A percentile compares a stretch with the other conserved stretches of the same genome.
Evolutionary conservation across 2,888 invertebrate species (phyloP).

Genomic region (Drosophila histrio): DNA sequence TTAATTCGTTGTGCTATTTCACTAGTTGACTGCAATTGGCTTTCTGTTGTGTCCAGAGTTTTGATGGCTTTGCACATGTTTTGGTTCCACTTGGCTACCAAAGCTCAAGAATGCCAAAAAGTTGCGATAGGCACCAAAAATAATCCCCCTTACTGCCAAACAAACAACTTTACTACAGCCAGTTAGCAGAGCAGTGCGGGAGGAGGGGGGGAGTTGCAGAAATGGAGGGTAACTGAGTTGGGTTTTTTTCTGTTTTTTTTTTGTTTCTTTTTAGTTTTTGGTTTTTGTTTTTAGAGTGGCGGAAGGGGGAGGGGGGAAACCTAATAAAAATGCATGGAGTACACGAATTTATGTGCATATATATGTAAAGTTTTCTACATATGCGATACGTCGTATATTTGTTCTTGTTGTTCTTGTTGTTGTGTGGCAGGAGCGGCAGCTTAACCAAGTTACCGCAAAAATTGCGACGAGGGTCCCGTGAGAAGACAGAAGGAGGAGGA

Average conservation of each 20-base stretch:
- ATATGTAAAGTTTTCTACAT: slow-evolving; percentile 38
- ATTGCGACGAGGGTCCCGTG: slow-evolving; percentile 58
- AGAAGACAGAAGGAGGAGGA: background rate
- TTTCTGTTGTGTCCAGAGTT: slow-evolving; percentile 11
- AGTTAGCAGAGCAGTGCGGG: background rate
- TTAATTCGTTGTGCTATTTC: background rate
- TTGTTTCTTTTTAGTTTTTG: background rate
- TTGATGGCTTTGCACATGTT: slow-evolving; percentile 26
- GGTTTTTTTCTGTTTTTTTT: background rate
- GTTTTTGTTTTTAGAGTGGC: too few relatives aligned
- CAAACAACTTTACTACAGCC: slow-evolving; percentile 4
- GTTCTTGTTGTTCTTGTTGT: too few relatives aligned
- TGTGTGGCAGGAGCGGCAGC: slow-evolving; percentile 28
- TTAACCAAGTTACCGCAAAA: slow-evolving; percentile 71
- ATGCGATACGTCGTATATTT: slow-evolving; percentile 5
- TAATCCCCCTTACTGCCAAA: slow-evolving; percentile 21
- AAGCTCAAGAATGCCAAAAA: slow-evolving; percentile 58
- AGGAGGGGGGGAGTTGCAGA: background rate
- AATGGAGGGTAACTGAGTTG: background rate
- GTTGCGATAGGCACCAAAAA: slow-evolving; percentile 49
- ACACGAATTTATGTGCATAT: slow-evolving; percentile 54
- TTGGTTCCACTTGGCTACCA: slow-evolving; percentile 52
- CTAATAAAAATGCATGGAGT: slow-evolving; percentile 68
- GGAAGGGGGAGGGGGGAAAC: slow-evolving; percentile 51
- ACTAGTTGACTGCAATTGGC: background rate